Evolutionary conservation across 1,140 invertebrate genomes (phyloP), one percentile per base, ranked within the genome.

Genomic region (Neuroterus valhalla): DNA sequence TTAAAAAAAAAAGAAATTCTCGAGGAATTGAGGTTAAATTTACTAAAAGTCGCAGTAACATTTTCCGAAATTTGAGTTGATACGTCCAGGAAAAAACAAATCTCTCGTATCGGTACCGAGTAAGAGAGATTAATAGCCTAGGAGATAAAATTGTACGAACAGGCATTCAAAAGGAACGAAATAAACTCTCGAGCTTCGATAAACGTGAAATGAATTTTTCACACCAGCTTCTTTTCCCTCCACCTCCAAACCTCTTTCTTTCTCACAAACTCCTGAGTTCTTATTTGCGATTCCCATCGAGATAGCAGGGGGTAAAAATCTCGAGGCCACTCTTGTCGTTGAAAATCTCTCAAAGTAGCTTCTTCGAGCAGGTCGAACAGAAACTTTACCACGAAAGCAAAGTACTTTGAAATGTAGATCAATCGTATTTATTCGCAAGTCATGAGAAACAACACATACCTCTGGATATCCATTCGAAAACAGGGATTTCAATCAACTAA

Each of bases 271-370:
- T 62, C 31, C 12, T 62, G 55, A 62, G 55, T 62, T 38, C 55
- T 62, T 62, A 62, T n/a, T 62, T 62, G 55, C 55, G 55, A 62
- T 38, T 62, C 55, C n/a, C 23, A 38, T 62, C 55, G 55, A 62
- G 55, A 62, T 62, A 62, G 55, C 55, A 26, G 21, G 52, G 52
- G 52, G 14, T 62, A 10, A 19, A 6, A 62, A 62, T 62, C 55
- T 23, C 14, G 14, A 31, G 31, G 55, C 55, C 55, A 62, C 31
- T 23, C 23, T 62, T 3, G 12, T 62, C 26, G 23, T 31, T 15
- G 55, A 62, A 62, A 62, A 62, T 62, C 55, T 62, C 55, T 62
- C 55, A 62, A 62, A 62, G 55, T 62, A 62, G 55, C 55, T 62
- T 62, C 55, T 62, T 62, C 23, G 23, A 62, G 55, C 14, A 14